Conservation (phyloP, 2,888 invertebrate species). For the Torymus auratus region DNA sequence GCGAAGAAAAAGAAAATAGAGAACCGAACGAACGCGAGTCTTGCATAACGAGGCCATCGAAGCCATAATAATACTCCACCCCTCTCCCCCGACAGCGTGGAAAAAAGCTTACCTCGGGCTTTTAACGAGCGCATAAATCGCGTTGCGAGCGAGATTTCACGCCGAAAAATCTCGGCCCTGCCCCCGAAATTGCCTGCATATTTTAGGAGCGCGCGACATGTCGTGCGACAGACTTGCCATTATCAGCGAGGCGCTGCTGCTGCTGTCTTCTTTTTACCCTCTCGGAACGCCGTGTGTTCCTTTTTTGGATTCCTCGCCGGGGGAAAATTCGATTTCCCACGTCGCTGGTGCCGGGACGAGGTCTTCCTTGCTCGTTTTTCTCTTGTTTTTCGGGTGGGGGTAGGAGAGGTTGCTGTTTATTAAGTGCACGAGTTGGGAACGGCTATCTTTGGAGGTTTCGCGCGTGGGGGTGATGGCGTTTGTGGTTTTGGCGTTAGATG, state of each 20-base stretch:
- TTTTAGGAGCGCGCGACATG: slow-evolving; percentile 36
- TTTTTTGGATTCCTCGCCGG: not conserved
- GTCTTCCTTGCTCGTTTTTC: too few relatives aligned
- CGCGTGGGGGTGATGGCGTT: too few relatives aligned
- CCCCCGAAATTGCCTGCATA: slow-evolving; percentile 51
- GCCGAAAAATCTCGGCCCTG: slow-evolving; percentile 15
- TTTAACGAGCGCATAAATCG: slow-evolving; percentile 50
- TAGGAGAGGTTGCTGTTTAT: too few relatives aligned
- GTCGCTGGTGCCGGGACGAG: not conserved
- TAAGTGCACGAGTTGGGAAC: too few relatives aligned
- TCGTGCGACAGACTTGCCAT: slow-evolving; percentile 19
- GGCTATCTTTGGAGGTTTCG: too few relatives aligned
- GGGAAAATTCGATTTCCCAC: slow-evolving; percentile 7
- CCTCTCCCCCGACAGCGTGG: not conserved
- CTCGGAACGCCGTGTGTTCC: too few relatives aligned
- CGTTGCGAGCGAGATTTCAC: slow-evolving; percentile 16
- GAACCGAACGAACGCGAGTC: too few relatives aligned
- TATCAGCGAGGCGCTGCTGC: slow-evolving; percentile 37
- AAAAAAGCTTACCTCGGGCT: not conserved
- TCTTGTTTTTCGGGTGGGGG: too few relatives aligned
- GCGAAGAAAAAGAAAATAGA: too few relatives aligned
- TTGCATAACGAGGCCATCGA: not conserved
- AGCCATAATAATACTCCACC: not conserved
- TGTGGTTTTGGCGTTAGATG: too few relatives aligned
- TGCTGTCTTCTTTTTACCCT: not conserved